These are phyloP conservation scores for Neoseiulus cucumeris DNA, from an alignment of 1,140 invertebrate genomes.

Conservation along the genomic window DNA sequence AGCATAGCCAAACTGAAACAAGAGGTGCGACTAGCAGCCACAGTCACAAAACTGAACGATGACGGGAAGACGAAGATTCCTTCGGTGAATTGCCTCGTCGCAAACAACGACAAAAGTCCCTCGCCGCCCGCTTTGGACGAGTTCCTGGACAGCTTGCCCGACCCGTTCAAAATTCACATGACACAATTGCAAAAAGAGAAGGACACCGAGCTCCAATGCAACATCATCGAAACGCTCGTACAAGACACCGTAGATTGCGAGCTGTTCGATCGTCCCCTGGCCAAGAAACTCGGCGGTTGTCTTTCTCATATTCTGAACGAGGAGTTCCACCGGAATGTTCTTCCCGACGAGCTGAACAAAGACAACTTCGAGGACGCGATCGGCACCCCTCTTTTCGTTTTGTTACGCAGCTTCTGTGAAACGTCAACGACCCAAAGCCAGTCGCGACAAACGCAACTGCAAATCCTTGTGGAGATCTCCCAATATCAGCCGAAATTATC, in stretches of 20 bases:
- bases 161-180: constrained; percentile 7
- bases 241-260: not conserved
- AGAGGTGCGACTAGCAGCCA: not conserved
- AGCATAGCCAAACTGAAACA: constrained; percentile 2
- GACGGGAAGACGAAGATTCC: not conserved
- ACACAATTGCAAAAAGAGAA: constrained; percentile 4
- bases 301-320: constrained; percentile 32
- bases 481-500: not conserved
- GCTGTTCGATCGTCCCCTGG: constrained; percentile 41
- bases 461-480: constrained; percentile 13
- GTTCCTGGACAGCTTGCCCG: not conserved
- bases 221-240: not conserved
- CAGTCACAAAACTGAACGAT: not conserved
- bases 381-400: constrained; percentile 53
- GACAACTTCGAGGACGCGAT: constrained; percentile 49
- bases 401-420: constrained; percentile 34
- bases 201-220: not conserved
- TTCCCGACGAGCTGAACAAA: constrained; percentile 32
- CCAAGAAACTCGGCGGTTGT: constrained; percentile 32
- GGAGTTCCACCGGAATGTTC: constrained; percentile 32
- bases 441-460: constrained; percentile 6
- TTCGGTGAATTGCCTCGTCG: not conserved
- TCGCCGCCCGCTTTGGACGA: not conserved
- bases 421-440: not conserved
- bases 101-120: not conserved